Evolutionary conservation across 2,797 vertebrate species (phyloP), one percentile per base, ranked within the genome.

Genomic region (Myiotriccus ornatus): DNA sequence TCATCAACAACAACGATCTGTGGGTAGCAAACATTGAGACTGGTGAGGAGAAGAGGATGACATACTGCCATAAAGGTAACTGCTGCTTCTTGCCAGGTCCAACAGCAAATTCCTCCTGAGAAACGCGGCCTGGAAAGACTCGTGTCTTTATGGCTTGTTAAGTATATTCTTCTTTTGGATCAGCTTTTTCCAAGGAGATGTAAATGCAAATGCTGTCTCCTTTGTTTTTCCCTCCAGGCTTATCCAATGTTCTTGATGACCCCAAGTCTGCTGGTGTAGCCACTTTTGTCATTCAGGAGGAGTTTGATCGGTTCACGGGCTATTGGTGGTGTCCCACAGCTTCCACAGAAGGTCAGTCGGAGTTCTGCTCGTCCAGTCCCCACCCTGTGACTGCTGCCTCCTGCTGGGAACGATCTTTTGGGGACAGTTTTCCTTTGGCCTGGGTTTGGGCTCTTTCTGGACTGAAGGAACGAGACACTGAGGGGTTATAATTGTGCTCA

Each of bases 261-360:
- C 99, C 99, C 52, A 99, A 98, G 87, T 99, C 99, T 69, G 99
- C 99, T 11, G 99, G 99, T 2, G 98, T 99, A 14, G 99, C 99
- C 94, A 99, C 99, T 3, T 99, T 99, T 80, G 99, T 99, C 97
- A 99, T 99, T 95, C 99, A 99, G 97, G 99, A 99, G 80, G 99
- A 99, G 97, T 99, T 99, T 93, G 99, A 99, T 95, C 98, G 99
- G 34, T 99, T 99, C 96, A 99, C 99, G 0, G 99, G 99, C 39
- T 99, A 99, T 96, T 99, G 99, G 99, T 99, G 99, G 99, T 99
- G 98, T 93, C 99, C 99, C 27, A 97, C 98, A 12, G 98, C 98
- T 80, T 97, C 97, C 52, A 89, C 95, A 62, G 98, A 99, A 98
- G 99, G 99, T 99, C 89, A 94, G 99, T 99, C 76, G 28, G 96